These are phyloP conservation scores for Caracal caracal DNA, from an alignment of 2,113 vertebrate genomes.

Conservation along the genomic window DNA sequence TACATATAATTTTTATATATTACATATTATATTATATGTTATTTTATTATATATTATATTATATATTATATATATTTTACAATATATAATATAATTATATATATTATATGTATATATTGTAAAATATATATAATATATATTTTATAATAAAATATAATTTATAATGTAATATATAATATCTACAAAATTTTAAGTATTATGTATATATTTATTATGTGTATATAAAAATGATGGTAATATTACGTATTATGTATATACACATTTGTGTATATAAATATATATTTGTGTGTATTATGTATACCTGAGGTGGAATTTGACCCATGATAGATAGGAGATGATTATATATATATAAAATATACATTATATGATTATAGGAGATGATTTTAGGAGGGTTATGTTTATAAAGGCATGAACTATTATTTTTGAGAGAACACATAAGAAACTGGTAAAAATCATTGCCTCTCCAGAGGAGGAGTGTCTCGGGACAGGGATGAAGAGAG, in stretches of 20 bases:
- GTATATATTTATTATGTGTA: neutral
- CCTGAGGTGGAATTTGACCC: neutral
- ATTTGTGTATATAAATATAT: neutral
- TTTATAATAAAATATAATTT: no score
- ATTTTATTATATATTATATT: no score
- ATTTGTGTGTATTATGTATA: neutral
- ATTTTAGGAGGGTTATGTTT: neutral
- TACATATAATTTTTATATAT: neutral
- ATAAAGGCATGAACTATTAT: neutral
- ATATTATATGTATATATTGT: no score
- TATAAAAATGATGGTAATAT: neutral
- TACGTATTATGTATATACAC: neutral
- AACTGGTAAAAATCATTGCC: neutral
- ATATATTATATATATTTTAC: no score
- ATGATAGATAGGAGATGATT: neutral
- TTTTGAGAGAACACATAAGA: neutral
- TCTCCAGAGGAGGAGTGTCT: neutral
- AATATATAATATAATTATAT: no score
- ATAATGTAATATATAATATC: no score
- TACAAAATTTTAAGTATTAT: no score
- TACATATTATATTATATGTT: no score
- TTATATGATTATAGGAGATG: neutral
- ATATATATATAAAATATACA: neutral
- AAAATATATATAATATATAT: no score
- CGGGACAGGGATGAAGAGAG: neutral